A percentile compares a stretch with the other conserved stretches of the same genome.
Conservation (phyloP, 2,797 vertebrate genomes). For the Danio kyathit region DNA sequence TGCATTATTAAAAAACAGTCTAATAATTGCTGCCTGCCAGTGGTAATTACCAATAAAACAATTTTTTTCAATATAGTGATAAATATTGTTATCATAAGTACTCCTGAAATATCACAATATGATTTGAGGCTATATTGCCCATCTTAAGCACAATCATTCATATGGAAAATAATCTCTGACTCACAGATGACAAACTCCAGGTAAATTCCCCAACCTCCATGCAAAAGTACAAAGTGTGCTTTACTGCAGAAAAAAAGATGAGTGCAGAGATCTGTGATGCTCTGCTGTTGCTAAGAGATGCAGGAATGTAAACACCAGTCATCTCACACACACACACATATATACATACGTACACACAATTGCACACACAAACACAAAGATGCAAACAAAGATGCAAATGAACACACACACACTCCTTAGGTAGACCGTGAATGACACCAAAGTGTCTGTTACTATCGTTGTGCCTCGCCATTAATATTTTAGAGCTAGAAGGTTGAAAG, state of each 20-base stretch:
- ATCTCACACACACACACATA: slow-evolving; percentile 14
- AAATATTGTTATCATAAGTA: no score
- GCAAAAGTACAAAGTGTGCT: slow-evolving; percentile 8
- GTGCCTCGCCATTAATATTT: slow-evolving; percentile 53
- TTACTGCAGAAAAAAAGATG: background rate
- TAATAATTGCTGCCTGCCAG: no score
- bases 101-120: background rate
- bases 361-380: slow-evolving; percentile 8
- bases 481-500: slow-evolving; percentile 30
- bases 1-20: no score
- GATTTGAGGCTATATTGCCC: no score
- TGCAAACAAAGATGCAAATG: no score
- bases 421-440: slow-evolving; percentile 39
- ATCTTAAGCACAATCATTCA: background rate
- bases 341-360: slow-evolving; percentile 14
- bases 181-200: background rate
- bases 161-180: background rate
- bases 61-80: no score
- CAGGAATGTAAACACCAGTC: slow-evolving; percentile 60
- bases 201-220: slow-evolving; percentile 7
- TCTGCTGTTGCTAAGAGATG: slow-evolving; percentile 51
- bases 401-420: slow-evolving; percentile 13
- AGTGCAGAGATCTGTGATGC: slow-evolving; percentile 37
- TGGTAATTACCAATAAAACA: no score
- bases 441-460: slow-evolving; percentile 38